These are phyloP conservation scores for Periphyllus acericola DNA, from an alignment of 2,888 invertebrate genomes.

Conservation along the genomic window DNA sequence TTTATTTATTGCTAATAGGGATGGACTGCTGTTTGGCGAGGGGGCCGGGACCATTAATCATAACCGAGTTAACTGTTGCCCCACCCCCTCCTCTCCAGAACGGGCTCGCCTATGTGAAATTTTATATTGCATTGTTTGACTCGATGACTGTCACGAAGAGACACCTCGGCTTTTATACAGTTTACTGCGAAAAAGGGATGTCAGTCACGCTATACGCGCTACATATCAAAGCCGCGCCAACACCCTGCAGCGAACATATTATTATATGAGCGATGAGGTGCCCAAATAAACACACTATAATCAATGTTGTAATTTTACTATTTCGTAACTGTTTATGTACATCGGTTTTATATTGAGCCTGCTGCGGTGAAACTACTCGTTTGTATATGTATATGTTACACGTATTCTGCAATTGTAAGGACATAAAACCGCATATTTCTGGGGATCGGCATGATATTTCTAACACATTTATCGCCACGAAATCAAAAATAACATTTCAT, in stretches of 20 bases:
- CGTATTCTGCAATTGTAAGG: no score
- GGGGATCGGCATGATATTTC: no score
- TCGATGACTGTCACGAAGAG: slow-evolving; percentile 62
- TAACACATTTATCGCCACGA: no score
- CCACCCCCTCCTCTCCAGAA: not conserved
- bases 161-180: slow-evolving; percentile 55
- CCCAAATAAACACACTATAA: slow-evolving; percentile 24
- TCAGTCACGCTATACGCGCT: slow-evolving; percentile 46
- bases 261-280: slow-evolving; percentile 4
- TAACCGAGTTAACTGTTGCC: slow-evolving; percentile 55
- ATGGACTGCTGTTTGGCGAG: slow-evolving; percentile 55
- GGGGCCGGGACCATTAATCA: slow-evolving; percentile 56
- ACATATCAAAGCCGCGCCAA: not conserved
- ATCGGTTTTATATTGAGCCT: not conserved
- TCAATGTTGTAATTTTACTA: slow-evolving; percentile 14
- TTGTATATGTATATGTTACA: no score
- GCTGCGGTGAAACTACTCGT: not conserved
- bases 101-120: slow-evolving; percentile 53
- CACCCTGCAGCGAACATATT: not conserved
- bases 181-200: slow-evolving; percentile 51
- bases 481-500: no score
- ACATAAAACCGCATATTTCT: no score
- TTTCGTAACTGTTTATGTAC: not conserved
- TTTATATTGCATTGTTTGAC: slow-evolving; percentile 56
- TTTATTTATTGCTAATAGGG: slow-evolving; percentile 62